A percentile compares a stretch with the other conserved stretches of the same genome.
These are phyloP conservation scores for Macrophya annulata DNA, from an alignment of 2,888 invertebrate species.

Conservation along the genomic window DNA sequence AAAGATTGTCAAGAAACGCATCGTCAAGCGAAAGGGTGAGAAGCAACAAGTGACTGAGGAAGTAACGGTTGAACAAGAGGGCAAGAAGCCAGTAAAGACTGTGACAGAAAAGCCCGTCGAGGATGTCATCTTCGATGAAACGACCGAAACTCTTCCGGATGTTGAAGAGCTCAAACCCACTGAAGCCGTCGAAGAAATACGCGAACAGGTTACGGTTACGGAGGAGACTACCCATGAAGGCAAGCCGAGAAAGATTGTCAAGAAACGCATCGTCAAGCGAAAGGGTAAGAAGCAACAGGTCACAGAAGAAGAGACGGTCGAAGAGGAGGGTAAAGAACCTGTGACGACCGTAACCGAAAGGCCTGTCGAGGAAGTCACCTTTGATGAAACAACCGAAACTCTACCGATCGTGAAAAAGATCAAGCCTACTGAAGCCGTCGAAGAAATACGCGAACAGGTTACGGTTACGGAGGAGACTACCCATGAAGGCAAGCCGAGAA, in stretches of 20 bases:
- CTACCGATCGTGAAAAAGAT: constrained; percentile 66
- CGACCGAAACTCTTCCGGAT: constrained; percentile 45
- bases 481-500: constrained; percentile 67
- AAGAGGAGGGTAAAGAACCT: constrained; percentile 77
- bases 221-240: constrained; percentile 66
- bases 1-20: constrained; percentile 71
- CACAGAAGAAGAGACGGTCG: constrained; percentile 77
- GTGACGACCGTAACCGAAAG: constrained; percentile 74
- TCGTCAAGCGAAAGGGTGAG: constrained; percentile 74
- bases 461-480: constrained; percentile 61
- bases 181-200: constrained; percentile 66
- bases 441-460: constrained; percentile 70
- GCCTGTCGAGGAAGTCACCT: constrained; percentile 65
- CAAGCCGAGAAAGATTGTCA: constrained; percentile 69
- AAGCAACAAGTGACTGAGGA: constrained; percentile 75
- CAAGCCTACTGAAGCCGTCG: constrained; percentile 68
- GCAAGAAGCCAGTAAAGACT: constrained; percentile 78
- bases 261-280: constrained; percentile 76
- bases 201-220: constrained; percentile 64
- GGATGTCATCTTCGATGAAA: constrained; percentile 63
- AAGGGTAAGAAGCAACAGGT: constrained; percentile 78
- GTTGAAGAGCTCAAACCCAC: constrained; percentile 68
- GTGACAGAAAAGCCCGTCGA: constrained; percentile 74
- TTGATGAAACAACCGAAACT: constrained; percentile 69
- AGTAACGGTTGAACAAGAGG: constrained; percentile 79